phyloP scores from a whole-genome alignment of 2,113 vertebrate species.

The Irena cyanogastra region DNA sequence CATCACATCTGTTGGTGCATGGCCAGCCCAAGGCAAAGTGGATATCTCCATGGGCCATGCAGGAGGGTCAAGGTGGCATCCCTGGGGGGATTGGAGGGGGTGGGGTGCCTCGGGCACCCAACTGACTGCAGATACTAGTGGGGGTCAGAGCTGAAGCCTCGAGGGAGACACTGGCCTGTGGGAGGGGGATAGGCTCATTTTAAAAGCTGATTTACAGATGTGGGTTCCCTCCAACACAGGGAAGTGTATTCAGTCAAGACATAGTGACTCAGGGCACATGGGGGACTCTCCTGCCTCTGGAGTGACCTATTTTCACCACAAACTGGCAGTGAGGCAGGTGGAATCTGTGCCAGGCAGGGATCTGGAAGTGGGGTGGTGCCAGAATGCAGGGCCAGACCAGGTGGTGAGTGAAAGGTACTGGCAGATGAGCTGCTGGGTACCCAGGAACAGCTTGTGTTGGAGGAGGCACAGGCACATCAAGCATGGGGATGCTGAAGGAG shows the following conservation, averaged over 20 bases:
- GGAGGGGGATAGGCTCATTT: background rate
- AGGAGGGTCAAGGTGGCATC: too few relatives aligned
- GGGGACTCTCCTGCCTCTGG: background rate
- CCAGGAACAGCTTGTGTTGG: background rate
- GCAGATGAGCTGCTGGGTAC: background rate
- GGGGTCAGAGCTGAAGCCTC: background rate
- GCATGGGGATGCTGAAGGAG: background rate
- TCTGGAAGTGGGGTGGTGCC: background rate
- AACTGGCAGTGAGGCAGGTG: background rate
- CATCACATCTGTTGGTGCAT: background rate
- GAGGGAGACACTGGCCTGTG: rapidly evolving
- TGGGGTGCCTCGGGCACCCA: rapidly evolving
- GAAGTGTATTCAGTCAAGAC: background rate
- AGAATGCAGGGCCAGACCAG: background rate
- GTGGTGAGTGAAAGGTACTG: background rate
- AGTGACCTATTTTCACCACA: background rate
- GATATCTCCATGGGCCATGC: background rate
- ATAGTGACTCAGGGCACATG: background rate
- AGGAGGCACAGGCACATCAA: background rate
- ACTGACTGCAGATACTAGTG: rapidly evolving
- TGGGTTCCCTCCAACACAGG: background rate
- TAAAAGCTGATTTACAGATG: background rate
- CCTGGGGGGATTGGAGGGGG: background rate
- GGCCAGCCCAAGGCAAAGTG: background rate
- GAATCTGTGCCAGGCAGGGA: background rate